Evolutionary conservation across 2,888 invertebrate species (phyloP), one percentile per base, ranked within the genome.

Genomic region (Apamea anceps): DNA sequence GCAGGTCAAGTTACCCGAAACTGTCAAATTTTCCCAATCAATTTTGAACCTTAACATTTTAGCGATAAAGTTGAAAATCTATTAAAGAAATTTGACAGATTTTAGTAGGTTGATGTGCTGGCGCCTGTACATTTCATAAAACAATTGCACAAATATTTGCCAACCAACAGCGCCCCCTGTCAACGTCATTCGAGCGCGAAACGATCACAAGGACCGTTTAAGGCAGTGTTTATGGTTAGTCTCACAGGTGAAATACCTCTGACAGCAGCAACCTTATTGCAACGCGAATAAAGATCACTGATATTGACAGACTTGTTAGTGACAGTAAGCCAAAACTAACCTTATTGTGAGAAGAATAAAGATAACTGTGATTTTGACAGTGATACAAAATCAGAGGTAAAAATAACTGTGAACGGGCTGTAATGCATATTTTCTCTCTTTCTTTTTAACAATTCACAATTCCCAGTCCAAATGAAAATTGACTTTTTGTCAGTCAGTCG

Each of bases 401-500:
- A 32, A 37, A n/a, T 57, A 37, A 54, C 18, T n/a, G 57, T 60
- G 37, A 42, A 42, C 13, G 7, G 13, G 21, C 21, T 13, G 0
- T 6, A 57, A 60, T 60, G 37, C 7, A 57, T 37, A 72, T 72
- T 65, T 65, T 54, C 10, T 32, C 28, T 12, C 8, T 71, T 60
- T 75, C 21, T 25, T 75, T 62, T 37, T 18, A 54, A 66, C 4
- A 37, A 72, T 48, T 60, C 21, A 71, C 32, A 71, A 71, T 66
- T 60, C 51, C 37, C 77, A 51, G 48, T 77, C 37, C 42, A 70
- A 57, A 37, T 60, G 54, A 77, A 66, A 74, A 28, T 65, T 68
- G 57, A 37, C n/a, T n/a, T 80, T 28, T 32, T 60, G 37, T 28
- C 70, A 68, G 62, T 70, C 45, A 73, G 72, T 84, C 80, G 73